Evolutionary conservation across 2,797 vertebrate genomes (phyloP).

Genomic region (Sparus aurata): DNA sequence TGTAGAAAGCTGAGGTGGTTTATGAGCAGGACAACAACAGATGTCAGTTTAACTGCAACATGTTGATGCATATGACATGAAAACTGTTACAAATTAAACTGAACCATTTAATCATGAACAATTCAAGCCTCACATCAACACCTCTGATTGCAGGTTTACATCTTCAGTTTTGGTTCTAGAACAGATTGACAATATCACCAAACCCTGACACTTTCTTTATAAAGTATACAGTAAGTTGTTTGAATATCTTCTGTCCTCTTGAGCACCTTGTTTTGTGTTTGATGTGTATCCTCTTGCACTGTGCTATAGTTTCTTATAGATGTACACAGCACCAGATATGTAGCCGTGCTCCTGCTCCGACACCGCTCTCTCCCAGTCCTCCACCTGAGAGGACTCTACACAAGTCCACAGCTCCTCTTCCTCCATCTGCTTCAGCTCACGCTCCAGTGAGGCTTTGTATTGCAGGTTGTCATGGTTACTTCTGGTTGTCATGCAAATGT

Average conservation of each 20-base stretch:
- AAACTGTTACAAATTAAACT: background rate
- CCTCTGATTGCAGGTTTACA: background rate
- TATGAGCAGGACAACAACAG: background rate
- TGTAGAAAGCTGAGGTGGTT: background rate
- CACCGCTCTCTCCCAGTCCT: slow-evolving; percentile 90
- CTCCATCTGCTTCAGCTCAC: slow-evolving; percentile 82
- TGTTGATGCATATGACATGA: background rate
- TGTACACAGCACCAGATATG: slow-evolving; percentile 85
- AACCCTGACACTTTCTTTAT: background rate
- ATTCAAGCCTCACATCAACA: background rate
- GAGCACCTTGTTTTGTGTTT: background rate
- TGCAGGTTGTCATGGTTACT: slow-evolving; percentile 84
- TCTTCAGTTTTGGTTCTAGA: background rate
- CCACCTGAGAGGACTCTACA: slow-evolving; percentile 81
- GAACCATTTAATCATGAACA: background rate
- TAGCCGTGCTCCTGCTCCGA: slow-evolving; percentile 83
- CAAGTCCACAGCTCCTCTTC: slow-evolving; percentile 81
- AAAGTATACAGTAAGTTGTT: background rate
- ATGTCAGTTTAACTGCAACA: background rate
- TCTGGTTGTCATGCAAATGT: slow-evolving; percentile 92
- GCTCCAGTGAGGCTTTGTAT: slow-evolving; percentile 88
- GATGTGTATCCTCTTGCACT: background rate
- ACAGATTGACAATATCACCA: background rate
- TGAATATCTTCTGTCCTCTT: background rate
- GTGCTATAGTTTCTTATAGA: slow-evolving; percentile 61